Percentiles rank a stretch among this genome's conserved stretches.
Evolutionary conservation across 2,797 vertebrate species (phyloP).

Genomic region (Manis crassicaudata): DNA sequence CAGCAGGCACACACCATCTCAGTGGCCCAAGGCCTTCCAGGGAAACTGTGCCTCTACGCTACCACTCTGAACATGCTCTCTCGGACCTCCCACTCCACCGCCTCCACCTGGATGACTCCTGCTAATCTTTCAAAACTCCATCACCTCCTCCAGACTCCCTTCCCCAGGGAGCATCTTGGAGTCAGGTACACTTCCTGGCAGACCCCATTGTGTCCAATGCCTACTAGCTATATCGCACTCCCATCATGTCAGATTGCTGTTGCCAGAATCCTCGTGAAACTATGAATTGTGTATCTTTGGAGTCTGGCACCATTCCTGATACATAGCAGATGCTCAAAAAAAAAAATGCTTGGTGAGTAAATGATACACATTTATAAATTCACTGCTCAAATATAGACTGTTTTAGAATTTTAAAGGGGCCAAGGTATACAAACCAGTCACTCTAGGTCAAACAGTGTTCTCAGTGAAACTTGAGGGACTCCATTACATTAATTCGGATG

Average conservation of each 20-base stretch:
- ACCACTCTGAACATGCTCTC: neutral
- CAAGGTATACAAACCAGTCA: neutral
- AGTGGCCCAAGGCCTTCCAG: neutral
- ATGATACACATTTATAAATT: conserved; percentile 5
- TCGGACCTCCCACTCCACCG: neutral
- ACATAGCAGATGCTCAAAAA: neutral
- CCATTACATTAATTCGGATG: neutral
- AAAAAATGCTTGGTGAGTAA: neutral
- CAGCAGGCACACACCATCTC: neutral
- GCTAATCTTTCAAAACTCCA: neutral
- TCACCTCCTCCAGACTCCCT: neutral
- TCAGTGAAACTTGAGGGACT: neutral
- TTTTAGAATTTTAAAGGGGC: neutral
- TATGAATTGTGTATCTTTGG: neutral
- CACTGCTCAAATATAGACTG: neutral
- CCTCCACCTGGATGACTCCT: neutral
- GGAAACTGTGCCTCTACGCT: neutral
- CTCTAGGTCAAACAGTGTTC: neutral
- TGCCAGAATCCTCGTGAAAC: neutral
- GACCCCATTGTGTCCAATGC: neutral
- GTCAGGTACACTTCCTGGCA: neutral
- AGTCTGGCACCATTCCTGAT: neutral
- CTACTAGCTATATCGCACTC: neutral
- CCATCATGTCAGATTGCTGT: neutral
- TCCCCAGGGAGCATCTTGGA: neutral